A percentile compares a stretch with the other conserved stretches of the same genome.
Conservation (phyloP, 37 sponge, comb jelly and placozoan genomes). For the Diacarnus erythraeanus region DNA sequence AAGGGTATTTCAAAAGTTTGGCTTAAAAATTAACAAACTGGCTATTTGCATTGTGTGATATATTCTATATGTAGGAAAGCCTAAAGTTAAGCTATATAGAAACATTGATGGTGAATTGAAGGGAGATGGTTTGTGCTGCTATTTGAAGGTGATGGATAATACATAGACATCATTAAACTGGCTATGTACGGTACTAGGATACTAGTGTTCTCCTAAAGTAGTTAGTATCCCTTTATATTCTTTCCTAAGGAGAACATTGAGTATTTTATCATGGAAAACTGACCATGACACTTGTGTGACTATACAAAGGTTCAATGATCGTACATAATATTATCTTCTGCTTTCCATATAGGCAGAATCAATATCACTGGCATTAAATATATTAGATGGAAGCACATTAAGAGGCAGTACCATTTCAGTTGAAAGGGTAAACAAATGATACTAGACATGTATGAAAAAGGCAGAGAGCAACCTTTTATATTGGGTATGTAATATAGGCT, state of each 20-base stretch:
- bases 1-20: no score
- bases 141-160: slow-evolving; percentile 70
- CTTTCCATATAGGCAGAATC: slow-evolving; percentile 71
- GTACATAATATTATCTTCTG: no score
- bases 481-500: slow-evolving; percentile 62
- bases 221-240: no score
- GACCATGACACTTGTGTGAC: no score
- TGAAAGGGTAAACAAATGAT: slow-evolving; percentile 26
- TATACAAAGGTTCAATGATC: no score
- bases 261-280: no score
- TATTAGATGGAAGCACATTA: slow-evolving; percentile 58
- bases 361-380: slow-evolving; percentile 79
- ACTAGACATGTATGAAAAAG: neutral
- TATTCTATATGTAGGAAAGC: slow-evolving; percentile 42
- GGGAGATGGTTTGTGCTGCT: slow-evolving; percentile 95
- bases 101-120: slow-evolving; percentile 82
- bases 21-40: no score
- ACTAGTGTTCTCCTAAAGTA: no score
- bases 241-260: no score
- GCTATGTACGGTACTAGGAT: neutral
- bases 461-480: no score
- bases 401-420: slow-evolving; percentile 52
- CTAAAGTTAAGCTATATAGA: slow-evolving; percentile 91
- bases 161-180: no score
- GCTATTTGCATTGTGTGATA: neutral